phyloP scores from a whole-genome alignment of 1,140 invertebrate genomes.

The Tribolium castaneum region DNA sequence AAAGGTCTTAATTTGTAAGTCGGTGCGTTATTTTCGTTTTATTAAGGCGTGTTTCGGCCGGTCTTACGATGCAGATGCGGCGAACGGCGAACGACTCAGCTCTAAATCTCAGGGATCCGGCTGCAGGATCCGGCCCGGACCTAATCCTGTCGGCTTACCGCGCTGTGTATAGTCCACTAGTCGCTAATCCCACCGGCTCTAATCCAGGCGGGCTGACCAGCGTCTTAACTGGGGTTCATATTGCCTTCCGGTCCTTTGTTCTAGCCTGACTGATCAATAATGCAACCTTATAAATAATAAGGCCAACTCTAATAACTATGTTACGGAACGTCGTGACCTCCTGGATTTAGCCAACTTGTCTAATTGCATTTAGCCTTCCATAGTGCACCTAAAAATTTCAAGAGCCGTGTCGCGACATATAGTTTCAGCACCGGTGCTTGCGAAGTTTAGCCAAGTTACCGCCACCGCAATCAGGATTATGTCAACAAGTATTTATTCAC shows the following conservation, averaged over 20 bases:
- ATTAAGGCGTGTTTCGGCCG: constrained; percentile 56
- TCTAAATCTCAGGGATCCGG: constrained; percentile 62
- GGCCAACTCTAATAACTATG: constrained; percentile 59
- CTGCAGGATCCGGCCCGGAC: constrained; percentile 59
- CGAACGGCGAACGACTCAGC: constrained; percentile 47
- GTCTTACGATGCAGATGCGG: constrained; percentile 62
- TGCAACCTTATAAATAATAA: constrained; percentile 65
- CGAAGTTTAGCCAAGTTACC: constrained; percentile 49
- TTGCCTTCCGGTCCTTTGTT: constrained; percentile 63
- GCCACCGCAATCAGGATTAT: constrained; percentile 55
- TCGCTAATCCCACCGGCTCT: constrained; percentile 63
- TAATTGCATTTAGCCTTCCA: constrained; percentile 15
- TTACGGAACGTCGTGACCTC: constrained; percentile 19
- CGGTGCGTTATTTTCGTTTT: constrained; percentile 61
- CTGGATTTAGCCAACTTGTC: constrained; percentile 2
- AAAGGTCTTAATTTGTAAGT: constrained; percentile 56
- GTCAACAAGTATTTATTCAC: constrained; percentile 56
- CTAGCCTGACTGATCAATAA: constrained; percentile 62
- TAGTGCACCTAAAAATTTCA: background rate
- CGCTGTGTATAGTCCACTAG: constrained; percentile 63
- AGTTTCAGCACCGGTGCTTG: constrained; percentile 30
- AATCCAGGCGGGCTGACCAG: constrained; percentile 64
- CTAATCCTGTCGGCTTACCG: constrained; percentile 64
- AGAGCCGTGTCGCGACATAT: constrained; percentile 13
- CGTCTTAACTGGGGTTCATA: constrained; percentile 64